phyloP scores from a whole-genome alignment of 35 echinoderm and acorn worm genomes.

The Chiridota heheva region DNA sequence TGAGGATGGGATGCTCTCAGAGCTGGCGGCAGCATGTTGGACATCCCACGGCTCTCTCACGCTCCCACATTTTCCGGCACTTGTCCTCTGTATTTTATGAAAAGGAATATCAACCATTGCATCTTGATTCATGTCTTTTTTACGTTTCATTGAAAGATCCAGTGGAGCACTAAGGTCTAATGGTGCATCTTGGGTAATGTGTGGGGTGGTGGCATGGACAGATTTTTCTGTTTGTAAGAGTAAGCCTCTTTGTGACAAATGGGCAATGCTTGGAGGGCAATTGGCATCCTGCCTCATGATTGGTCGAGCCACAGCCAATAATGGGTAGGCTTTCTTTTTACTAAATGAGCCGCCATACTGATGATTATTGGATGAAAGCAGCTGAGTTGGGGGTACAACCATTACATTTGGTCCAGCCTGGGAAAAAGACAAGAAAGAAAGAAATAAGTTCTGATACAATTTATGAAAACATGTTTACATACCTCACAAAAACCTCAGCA shows the following conservation, averaged over 20 bases:
- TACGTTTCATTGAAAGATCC: constrained; percentile 37
- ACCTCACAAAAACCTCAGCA: no score
- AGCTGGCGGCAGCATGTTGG: no score
- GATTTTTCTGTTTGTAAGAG: constrained; percentile 7
- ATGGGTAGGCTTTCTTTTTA: constrained; percentile 23
- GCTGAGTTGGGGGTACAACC: constrained; percentile 35
- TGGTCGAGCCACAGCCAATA: constrained; percentile 41
- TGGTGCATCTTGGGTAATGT: constrained; percentile 14
- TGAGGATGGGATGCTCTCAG: no score
- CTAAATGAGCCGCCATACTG: constrained; percentile 8
- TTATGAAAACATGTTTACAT: no score
- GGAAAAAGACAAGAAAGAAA: not conserved
- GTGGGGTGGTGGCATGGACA: not conserved
- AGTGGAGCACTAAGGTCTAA: constrained; percentile 36
- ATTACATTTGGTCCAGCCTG: constrained; percentile 37
- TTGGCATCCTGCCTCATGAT: constrained; percentile 25
- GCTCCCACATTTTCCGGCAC: no score
- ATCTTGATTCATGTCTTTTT: not conserved
- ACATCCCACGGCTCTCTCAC: no score
- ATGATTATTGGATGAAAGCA: constrained; percentile 4
- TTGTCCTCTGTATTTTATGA: no score
- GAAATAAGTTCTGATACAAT: no score
- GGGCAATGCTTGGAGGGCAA: constrained; percentile 15
- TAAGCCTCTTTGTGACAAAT: not conserved
- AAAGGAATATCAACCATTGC: no score